Conservation (phyloP, 2,113 vertebrate genomes). For the Scortum barcoo region DNA sequence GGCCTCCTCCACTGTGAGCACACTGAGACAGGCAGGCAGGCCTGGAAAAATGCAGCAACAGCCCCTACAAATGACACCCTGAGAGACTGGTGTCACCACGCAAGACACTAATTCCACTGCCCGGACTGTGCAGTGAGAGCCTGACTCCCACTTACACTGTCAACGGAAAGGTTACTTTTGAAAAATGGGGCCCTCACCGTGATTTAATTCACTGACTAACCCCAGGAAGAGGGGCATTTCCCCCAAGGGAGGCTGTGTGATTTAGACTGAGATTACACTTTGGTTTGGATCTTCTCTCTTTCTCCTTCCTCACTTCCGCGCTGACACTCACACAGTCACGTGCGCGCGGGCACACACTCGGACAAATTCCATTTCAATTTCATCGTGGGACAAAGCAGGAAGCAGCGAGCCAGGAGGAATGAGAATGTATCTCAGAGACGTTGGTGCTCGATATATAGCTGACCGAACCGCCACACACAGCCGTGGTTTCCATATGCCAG, state of each 20-base stretch:
- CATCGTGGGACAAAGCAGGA: slow-evolving; percentile 53
- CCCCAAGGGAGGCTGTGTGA: slow-evolving; percentile 63
- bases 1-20: slow-evolving; percentile 71
- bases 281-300: slow-evolving; percentile 70
- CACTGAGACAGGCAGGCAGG: slow-evolving; percentile 70
- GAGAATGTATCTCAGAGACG: slow-evolving; percentile 30
- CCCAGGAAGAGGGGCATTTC: slow-evolving; percentile 71
- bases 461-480: slow-evolving; percentile 49
- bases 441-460: slow-evolving; percentile 35
- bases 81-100: slow-evolving; percentile 73
- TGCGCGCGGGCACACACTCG: slow-evolving; percentile 3
- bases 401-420: slow-evolving; percentile 30
- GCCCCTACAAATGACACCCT: slow-evolving; percentile 77
- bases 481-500: slow-evolving; percentile 29
- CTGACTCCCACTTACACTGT: slow-evolving; percentile 81
- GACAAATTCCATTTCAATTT: slow-evolving; percentile 63
- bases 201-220: slow-evolving; percentile 84
- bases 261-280: slow-evolving; percentile 81
- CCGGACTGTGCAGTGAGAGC: slow-evolving; percentile 60
- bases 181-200: slow-evolving; percentile 78
- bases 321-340: slow-evolving; percentile 15
- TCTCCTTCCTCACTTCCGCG: slow-evolving; percentile 30
- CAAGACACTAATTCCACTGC: slow-evolving; percentile 73
- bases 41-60: slow-evolving; percentile 66
- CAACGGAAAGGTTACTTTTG: slow-evolving; percentile 84